Base-by-base conservation (phyloP, 1,140 invertebrate genomes). In the Ylistrum balloti region DNA sequence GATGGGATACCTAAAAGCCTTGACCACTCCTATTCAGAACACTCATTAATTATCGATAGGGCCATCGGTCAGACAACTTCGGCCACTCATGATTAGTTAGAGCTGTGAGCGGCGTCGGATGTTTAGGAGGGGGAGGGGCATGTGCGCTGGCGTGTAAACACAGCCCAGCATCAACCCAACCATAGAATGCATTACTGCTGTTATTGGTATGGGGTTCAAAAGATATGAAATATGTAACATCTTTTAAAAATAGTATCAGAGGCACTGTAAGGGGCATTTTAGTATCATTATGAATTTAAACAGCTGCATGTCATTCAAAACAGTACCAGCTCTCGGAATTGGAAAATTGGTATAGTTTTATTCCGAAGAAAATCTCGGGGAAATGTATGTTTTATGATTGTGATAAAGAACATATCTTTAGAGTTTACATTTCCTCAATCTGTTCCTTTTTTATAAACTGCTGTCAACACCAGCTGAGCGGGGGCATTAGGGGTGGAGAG, bases 221-320 rank as follows among this genome's bases (percentile, higher is more conserved):
- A 74, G 56, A 74, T 74, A 74, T 74, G 56, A 74, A 74, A 74
- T 74, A n/a, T 74, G n/a, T 74, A 74, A 74, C 56, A 74, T 74
- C 56, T 74, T 74, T 74, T 74, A 28, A 74, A 74, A 74, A 74
- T 38, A 38, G 13, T 74, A 74, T 74, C 22, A 74, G 56, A 74
- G 56, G 56, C 56, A 17, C 56, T n/a, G 22, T n/a, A 74, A 74
- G 56, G 56, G 56, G 22, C 28, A 28, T 74, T 28, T n/a, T n/a
- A 5, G 3, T 56, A 74, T 74, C 17, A 5, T 74, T 17, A 74
- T 28, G 2, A 20, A 7, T 74, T 74, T 9, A 74, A 74, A n/a
- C 9, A 28, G 22, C 9, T 17, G 56, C 28, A n/a, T n/a, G 22
- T 28, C 56, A 74, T 74, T 74, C 22, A 74, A 74, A 74, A 74